Conservation (phyloP, 35 echinoderm and acorn worm genomes). For the Amphiura filiformis region DNA sequence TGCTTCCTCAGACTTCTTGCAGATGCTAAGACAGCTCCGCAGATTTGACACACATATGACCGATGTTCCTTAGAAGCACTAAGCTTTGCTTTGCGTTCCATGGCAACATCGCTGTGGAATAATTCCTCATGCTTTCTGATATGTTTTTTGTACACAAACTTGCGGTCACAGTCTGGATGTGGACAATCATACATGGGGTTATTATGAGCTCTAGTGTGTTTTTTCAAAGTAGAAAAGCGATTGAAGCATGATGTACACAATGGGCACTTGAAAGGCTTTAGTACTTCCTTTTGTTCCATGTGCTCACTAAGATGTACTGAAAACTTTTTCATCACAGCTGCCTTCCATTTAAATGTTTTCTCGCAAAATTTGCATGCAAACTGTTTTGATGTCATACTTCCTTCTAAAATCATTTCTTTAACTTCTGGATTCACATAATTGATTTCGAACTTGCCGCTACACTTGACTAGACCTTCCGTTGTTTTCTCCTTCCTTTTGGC, state of each 20-base stretch:
- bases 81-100: neutral
- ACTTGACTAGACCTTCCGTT: neutral
- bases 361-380: neutral
- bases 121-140: neutral
- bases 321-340: neutral
- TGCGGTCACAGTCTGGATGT: neutral
- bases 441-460: neutral
- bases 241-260: neutral
- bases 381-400: neutral
- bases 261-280: neutral
- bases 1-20: neutral
- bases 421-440: neutral
- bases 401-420: neutral
- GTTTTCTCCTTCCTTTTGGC: neutral
- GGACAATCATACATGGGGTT: neutral
- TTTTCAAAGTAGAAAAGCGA: neutral
- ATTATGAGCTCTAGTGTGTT: neutral
- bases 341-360: neutral
- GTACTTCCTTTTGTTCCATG: neutral
- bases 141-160: neutral
- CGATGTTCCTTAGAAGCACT: neutral
- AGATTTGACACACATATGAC: too few species aligned
- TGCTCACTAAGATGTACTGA: neutral
- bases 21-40: neutral
- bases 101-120: too few species aligned